phyloP scores from a whole-genome alignment of 2,797 vertebrate species.

The Danio aesculapii region DNA sequence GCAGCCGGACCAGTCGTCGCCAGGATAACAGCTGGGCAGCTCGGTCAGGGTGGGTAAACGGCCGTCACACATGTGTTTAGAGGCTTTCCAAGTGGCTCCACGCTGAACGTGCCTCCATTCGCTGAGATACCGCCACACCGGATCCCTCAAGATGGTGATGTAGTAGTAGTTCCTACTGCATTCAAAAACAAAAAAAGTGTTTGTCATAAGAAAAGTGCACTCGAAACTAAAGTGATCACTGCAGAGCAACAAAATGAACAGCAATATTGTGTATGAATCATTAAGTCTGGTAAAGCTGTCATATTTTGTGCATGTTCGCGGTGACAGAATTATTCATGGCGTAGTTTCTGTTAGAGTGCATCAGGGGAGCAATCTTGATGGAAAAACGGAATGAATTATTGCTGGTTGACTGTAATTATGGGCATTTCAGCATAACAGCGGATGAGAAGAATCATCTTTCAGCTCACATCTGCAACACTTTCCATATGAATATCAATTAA shows the following conservation, averaged over 20 bases:
- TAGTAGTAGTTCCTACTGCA: constrained; percentile 92
- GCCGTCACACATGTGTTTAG: constrained; percentile 93
- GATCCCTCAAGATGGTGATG: constrained; percentile 96
- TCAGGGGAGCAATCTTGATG: constrained; percentile 33
- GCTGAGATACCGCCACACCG: constrained; percentile 93
- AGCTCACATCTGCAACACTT: constrained; percentile 27
- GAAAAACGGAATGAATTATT: constrained; percentile 39
- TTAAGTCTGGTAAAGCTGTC: constrained; percentile 18
- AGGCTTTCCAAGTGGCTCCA: constrained; percentile 96
- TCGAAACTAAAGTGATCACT: constrained; percentile 2
- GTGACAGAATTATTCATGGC: constrained; percentile 23
- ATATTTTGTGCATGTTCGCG: constrained; percentile 20
- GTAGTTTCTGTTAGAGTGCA: not conserved
- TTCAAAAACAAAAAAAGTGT: constrained; percentile 13
- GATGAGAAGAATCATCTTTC: constrained; percentile 28
- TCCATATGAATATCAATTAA: constrained; percentile 38
- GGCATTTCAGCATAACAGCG: constrained; percentile 35
- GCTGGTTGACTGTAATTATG: constrained; percentile 35
- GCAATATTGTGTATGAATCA: constrained; percentile 12
- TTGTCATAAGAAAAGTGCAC: not conserved
- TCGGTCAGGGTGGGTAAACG: constrained; percentile 91
- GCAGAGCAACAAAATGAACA: not conserved
- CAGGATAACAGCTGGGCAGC: constrained; percentile 92
- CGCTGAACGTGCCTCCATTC: constrained; percentile 98
- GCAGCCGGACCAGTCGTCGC: constrained; percentile 97